Evolutionary conservation across 2,113 vertebrate genomes (phyloP), one percentile per base, ranked within the genome.

Genomic region (Pavo muticus): DNA sequence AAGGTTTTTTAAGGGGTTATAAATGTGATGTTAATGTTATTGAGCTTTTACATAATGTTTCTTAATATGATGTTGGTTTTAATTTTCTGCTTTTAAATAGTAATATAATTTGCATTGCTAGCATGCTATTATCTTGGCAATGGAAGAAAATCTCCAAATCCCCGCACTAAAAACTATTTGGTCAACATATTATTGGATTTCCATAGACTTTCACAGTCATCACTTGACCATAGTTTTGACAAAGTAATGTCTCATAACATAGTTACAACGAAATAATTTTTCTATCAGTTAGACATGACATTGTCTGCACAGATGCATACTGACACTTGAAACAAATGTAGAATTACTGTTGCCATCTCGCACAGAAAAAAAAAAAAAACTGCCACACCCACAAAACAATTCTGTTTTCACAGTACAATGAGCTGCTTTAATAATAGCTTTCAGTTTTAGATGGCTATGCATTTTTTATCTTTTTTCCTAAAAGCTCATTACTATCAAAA

Each of bases 251-350:
- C 19, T 87, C 39, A 61, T 13, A 59, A 13, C 27, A 59, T 29
- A 83, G 27, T 30, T 77, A 11, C 23, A 44, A 23, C 89, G 50
- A 96, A 94, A 94, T 87, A 88, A 69, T 85, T 88, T 79, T 84
- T 92, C 70, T 52, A 69, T 91, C 77, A 67, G 3, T 50, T 90
- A 90, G 85, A 87, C 37, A 19, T 75, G 47, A 67, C 14, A 37
- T 82, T 80, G 39, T 91, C 70, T 94, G 77, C 25, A 20, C 50
- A 68, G 77, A 54, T 27, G 57, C 75, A 29, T 59, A 72, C 16
- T 92, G 87, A 91, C 47, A 59, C 30, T 48, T 54, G 45, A 84
- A 91, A 84, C 39, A 86, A 87, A 80, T 6, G 3, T 25, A 88
- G 65, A 91, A 93, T 93, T 82, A 56, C 7, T n/a, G 30, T 71